phyloP scores from a whole-genome alignment of 30 jellyfish, hydroid and myxozoan species.

The Sanderia malayensis region DNA sequence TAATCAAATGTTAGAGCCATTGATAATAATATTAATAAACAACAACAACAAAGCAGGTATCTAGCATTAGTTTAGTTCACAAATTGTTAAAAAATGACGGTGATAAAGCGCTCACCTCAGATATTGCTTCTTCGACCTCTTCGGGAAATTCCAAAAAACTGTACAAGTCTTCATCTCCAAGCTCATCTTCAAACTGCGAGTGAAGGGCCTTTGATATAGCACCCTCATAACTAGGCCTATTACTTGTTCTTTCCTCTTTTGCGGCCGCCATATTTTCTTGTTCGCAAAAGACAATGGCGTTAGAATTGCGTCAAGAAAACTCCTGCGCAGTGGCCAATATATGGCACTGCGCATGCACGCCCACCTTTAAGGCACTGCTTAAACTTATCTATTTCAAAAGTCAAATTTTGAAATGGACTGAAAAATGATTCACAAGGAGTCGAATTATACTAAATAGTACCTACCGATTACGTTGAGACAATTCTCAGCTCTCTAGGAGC shows the following conservation, averaged over 20 bases:
- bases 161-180: conserved; percentile 61
- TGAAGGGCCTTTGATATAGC: conserved; percentile 10
- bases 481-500: too few relatives aligned
- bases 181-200: conserved; percentile 38
- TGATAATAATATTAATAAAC: neutral
- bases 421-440: too few relatives aligned
- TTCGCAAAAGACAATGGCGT: too few relatives aligned
- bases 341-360: too few relatives aligned
- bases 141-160: conserved; percentile 72
- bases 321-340: too few relatives aligned
- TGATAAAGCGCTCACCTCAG: conserved; percentile 53
- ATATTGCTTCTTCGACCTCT: conserved; percentile 87
- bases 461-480: too few relatives aligned
- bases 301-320: too few relatives aligned
- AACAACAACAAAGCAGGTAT: neutral
- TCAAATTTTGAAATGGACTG: too few relatives aligned
- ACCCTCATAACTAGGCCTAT: conserved; percentile 8
- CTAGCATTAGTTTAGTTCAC: neutral
- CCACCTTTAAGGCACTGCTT: too few relatives aligned
- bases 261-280: conserved; percentile 53
- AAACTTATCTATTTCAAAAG: too few relatives aligned
- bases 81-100: neutral
- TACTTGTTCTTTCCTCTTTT: conserved; percentile 7
- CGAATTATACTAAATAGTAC: too few relatives aligned
- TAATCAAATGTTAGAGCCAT: too few relatives aligned